These are phyloP conservation scores for Colletes gigas DNA, from an alignment of 1,140 invertebrate genomes.

Conservation along the genomic window DNA sequence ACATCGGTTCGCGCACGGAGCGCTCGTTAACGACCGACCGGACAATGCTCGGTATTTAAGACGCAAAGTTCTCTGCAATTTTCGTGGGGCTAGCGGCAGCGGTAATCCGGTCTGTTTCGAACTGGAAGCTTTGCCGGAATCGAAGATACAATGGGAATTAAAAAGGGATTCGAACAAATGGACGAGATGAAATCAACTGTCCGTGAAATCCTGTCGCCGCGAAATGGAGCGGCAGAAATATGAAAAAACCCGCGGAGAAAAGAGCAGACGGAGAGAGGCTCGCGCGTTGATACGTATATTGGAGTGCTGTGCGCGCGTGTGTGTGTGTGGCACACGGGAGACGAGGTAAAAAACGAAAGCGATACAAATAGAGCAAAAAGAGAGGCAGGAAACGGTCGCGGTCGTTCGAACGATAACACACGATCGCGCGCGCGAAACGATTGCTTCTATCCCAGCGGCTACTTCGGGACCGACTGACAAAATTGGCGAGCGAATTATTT, in stretches of 20 bases:
- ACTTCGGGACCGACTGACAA: slow-evolving; percentile 24
- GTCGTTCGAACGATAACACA: slow-evolving; percentile 49
- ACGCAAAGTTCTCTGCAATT: background rate
- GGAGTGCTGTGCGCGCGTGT: background rate
- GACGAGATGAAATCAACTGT: slow-evolving; percentile 40
- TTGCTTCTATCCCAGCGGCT: slow-evolving; percentile 15
- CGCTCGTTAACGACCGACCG: background rate
- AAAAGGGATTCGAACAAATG: slow-evolving; percentile 41
- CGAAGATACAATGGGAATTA: slow-evolving; percentile 47
- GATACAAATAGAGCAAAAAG: background rate
- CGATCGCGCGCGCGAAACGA: slow-evolving; percentile 43
- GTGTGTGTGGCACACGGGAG: background rate
- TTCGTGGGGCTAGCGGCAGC: too few relatives aligned
- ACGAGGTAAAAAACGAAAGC: background rate
- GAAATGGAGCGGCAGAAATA: slow-evolving; percentile 50
- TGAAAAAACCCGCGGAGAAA: slow-evolving; percentile 30
- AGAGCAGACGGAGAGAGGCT: slow-evolving; percentile 4
- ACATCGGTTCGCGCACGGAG: too few relatives aligned
- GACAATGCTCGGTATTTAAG: slow-evolving; percentile 6
- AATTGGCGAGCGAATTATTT: slow-evolving; percentile 60
- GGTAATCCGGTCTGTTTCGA: background rate
- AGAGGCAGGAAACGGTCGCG: slow-evolving; percentile 11
- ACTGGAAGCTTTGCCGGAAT: slow-evolving; percentile 8
- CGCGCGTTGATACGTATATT: background rate
- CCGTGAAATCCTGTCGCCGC: slow-evolving; percentile 49